Base-by-base conservation (phyloP, 2,113 vertebrate species). In the Bos taurus region DNA sequence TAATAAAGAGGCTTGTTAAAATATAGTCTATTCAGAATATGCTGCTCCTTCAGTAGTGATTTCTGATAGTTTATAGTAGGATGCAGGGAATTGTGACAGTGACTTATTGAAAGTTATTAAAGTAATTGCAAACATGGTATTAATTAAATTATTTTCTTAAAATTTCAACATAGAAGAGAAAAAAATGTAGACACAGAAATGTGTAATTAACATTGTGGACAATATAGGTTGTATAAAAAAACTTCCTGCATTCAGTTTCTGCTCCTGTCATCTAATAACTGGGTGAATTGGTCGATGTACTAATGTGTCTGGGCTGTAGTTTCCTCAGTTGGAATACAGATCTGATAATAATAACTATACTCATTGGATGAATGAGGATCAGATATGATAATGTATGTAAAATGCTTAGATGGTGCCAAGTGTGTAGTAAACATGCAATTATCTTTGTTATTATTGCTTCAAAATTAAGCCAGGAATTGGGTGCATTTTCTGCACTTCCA, bases 111-210 rank as follows among this genome's bases (percentile, higher is more conserved):
- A 93, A 89, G 4, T 57, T 85, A 59, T 89, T 86, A 95, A 94
- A 91, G 36, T 78, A 48, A 86, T 93, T 92, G 33, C 25, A 90
- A 83, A 88, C 59, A 43, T 81, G 40, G n/a, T 36, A 78, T 92
- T 95, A 97, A 78, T 90, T 89, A 87, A 95, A 95, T 30, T 88
- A 85, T 90, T 92, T 87, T 78, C 57, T 95, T 86, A 82, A 96
- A 91, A 62, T 60, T 97, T 91, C 17, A 78, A 78, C 40, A 17
- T 80, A 89, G 84, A 85, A 71, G 84, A 62, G 46, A 64, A 59
- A 74, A 85, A 19, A 78, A 78, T 88, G 13, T 60, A 95, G 67
- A 40, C 2, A 28, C 3, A 62, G 48, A 88, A 88, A 52, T 40
- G 28, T 52, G 16, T 74, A 56, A 74, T 40, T 74, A 74, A 48